A percentile compares a stretch with the other conserved stretches of the same genome.
Conservation (phyloP, 2,888 invertebrate species). For the Ochlodes sylvanus region DNA sequence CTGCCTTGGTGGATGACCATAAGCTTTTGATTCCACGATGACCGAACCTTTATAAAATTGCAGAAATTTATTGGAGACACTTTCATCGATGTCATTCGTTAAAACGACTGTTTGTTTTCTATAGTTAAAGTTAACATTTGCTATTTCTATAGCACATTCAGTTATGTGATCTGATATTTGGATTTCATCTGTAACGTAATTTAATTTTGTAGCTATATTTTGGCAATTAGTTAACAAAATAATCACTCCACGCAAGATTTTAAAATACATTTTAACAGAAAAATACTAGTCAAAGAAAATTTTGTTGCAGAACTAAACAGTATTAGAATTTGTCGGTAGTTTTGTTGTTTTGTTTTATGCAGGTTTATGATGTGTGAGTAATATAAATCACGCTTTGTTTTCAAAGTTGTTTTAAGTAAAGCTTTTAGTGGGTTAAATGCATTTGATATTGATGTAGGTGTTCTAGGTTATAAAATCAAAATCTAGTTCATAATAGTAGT, state of each 20-base stretch:
- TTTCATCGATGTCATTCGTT: constrained; percentile 57
- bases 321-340: too few relatives aligned
- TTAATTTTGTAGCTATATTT: constrained; percentile 7
- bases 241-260: background rate
- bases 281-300: too few relatives aligned
- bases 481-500: too few relatives aligned
- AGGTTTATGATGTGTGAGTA: constrained; percentile 36
- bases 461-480: too few relatives aligned
- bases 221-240: background rate
- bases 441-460: constrained; percentile 18
- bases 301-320: too few relatives aligned
- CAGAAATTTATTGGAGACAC: constrained; percentile 55
- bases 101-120: constrained; percentile 56
- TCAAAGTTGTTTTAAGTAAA: constrained; percentile 26
- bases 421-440: constrained; percentile 16
- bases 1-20: constrained; percentile 55
- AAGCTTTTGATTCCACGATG: constrained; percentile 56
- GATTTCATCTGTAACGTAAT: constrained; percentile 29
- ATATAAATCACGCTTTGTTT: constrained; percentile 62
- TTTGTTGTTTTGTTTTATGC: constrained; percentile 3
- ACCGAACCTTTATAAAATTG: constrained; percentile 60
- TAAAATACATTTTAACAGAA: constrained; percentile 1
- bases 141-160: constrained; percentile 56
- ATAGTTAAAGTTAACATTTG: constrained; percentile 61
- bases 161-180: constrained; percentile 48